Percentiles rank a stretch among this genome's conserved stretches.
These are phyloP conservation scores for Brachionus calyciflorus DNA, from an alignment of 1,140 invertebrate genomes.

Conservation along the genomic window DNA sequence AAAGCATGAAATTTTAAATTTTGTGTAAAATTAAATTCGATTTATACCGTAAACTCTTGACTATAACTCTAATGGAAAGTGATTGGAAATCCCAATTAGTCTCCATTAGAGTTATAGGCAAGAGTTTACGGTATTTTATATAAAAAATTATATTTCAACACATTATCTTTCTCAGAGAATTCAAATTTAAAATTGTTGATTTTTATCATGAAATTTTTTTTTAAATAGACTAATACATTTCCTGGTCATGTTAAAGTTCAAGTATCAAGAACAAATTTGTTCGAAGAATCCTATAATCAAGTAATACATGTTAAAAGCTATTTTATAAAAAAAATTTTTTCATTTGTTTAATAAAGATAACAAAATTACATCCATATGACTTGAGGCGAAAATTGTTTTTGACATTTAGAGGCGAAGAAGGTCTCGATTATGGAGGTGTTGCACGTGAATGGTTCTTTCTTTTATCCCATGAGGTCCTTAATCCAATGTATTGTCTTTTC, in stretches of 20 bases:
- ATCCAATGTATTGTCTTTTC: constrained; percentile 97
- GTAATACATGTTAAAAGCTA: neutral
- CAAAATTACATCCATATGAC: constrained; percentile 61
- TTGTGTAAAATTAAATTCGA: too few species aligned
- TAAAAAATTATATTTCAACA: too few species aligned
- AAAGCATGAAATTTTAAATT: too few species aligned
- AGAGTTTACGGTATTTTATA: too few species aligned
- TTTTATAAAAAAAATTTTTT: constrained; percentile 64
- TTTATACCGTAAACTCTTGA: too few species aligned
- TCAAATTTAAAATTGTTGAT: neutral
- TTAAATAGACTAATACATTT: constrained; percentile 4
- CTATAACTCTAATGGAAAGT: too few species aligned
- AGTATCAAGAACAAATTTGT: constrained; percentile 77
- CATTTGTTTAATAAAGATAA: constrained; percentile 71
- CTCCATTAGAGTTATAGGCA: too few species aligned
- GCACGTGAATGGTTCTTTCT: constrained; percentile 91
- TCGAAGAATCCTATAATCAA: constrained; percentile 79
- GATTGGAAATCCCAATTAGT: too few species aligned
- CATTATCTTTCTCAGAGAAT: constrained; percentile 84
- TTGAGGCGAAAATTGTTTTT: constrained; percentile 82
- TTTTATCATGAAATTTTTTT: neutral
- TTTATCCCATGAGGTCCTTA: constrained; percentile 98
- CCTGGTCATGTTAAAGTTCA: constrained; percentile 44
- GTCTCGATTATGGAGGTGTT: constrained; percentile 93
- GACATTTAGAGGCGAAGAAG: constrained; percentile 94